These are phyloP conservation scores for Lathronympha strigana DNA, from an alignment of 2,888 invertebrate genomes.

Conservation along the genomic window DNA sequence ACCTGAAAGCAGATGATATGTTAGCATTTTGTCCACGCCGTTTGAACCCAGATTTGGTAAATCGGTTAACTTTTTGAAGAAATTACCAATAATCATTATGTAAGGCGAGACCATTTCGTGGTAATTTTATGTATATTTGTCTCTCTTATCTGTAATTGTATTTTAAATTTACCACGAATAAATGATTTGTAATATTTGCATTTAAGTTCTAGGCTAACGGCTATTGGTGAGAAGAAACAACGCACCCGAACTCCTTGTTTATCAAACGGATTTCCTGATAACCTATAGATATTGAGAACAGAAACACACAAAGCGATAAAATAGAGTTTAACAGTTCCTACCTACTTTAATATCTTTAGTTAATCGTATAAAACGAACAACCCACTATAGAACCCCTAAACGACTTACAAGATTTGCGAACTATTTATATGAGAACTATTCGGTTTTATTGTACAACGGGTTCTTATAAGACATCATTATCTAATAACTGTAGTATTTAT, in stretches of 20 bases:
- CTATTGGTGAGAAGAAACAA: constrained; percentile 42
- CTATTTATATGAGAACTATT: neutral
- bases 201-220: constrained; percentile 4
- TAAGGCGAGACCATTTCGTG: too few relatives aligned
- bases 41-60: too few relatives aligned
- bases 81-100: too few relatives aligned
- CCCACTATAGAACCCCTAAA: neutral
- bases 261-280: constrained; percentile 80
- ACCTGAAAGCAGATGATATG: constrained; percentile 86
- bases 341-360: neutral
- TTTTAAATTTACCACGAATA: too few relatives aligned
- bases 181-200: too few relatives aligned
- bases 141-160: too few relatives aligned
- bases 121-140: too few relatives aligned
- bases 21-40: constrained; percentile 11
- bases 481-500: constrained; percentile 20
- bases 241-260: constrained; percentile 58
- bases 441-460: constrained; percentile 3
- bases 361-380: neutral
- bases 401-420: neutral
- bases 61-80: too few relatives aligned
- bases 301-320: constrained; percentile 75
- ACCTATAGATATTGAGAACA: constrained; percentile 80
- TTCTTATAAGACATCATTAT: constrained; percentile 22
- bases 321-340: constrained; percentile 48